A percentile compares a stretch with the other conserved stretches of the same genome.
Evolutionary conservation across 92 coral and sea anemone genomes (phyloP).

Genomic region (Porites cylindrica): DNA sequence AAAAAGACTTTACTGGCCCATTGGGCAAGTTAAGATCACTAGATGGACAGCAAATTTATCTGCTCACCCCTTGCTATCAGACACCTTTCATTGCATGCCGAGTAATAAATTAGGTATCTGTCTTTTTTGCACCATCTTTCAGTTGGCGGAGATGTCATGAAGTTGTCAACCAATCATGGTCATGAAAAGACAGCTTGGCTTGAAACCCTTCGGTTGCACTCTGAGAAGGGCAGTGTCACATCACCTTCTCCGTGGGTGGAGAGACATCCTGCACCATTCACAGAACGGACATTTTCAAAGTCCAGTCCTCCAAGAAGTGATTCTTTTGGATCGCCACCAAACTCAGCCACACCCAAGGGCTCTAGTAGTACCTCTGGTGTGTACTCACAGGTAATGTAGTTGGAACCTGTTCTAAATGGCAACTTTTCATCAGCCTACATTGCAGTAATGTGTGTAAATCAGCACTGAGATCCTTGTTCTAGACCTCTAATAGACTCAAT

Average conservation of each 20-base stretch:
- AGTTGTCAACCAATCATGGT: slow-evolving; percentile 91
- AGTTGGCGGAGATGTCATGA: slow-evolving; percentile 89
- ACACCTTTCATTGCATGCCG: too few species aligned
- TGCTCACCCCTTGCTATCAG: too few species aligned
- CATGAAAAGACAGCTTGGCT: slow-evolving; percentile 95
- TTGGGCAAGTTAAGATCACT: too few species aligned
- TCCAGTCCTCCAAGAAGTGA: slow-evolving; percentile 79
- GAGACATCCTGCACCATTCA: slow-evolving; percentile 70
- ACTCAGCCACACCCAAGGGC: slow-evolving; percentile 69
- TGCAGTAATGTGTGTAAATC: too few species aligned
- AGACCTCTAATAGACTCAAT: too few species aligned
- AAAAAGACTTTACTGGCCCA: too few species aligned
- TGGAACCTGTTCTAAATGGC: too few species aligned
- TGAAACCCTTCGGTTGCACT: slow-evolving; percentile 72
- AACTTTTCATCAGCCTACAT: too few species aligned
- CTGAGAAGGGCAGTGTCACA: slow-evolving; percentile 50
- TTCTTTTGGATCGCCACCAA: slow-evolving; percentile 76
- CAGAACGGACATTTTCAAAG: slow-evolving; percentile 73
- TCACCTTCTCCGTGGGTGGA: slow-evolving; percentile 83
- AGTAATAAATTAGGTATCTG: too few species aligned
- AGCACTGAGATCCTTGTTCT: too few species aligned
- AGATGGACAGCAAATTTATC: too few species aligned
- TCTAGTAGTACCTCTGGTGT: slow-evolving; percentile 66
- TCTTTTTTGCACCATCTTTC: not conserved
- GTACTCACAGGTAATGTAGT: slow-evolving; percentile 35